phyloP scores from a whole-genome alignment of 1,140 invertebrate genomes.

The Zaprionus vittiger region DNA sequence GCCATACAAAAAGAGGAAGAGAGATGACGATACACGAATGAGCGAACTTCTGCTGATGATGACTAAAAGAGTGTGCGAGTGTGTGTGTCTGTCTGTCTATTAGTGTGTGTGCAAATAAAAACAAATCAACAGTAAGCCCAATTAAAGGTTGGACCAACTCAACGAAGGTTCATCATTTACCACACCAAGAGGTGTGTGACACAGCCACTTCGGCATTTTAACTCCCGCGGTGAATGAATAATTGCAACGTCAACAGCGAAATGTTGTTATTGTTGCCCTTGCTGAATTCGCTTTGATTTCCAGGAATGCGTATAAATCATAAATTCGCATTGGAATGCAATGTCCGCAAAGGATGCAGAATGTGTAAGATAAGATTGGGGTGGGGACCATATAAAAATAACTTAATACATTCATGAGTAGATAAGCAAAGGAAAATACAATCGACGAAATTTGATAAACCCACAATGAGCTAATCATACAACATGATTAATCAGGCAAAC shows the following conservation, averaged over 20 bases:
- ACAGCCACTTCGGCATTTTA: slow-evolving; percentile 33
- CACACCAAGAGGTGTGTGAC: slow-evolving; percentile 19
- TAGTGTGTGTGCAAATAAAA: slow-evolving; percentile 41
- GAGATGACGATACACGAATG: slow-evolving; percentile 37
- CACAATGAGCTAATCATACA: slow-evolving; percentile 23
- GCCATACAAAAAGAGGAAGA: slow-evolving; percentile 18
- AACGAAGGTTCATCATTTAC: slow-evolving; percentile 53
- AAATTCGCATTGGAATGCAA: slow-evolving; percentile 54
- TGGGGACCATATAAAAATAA: neutral
- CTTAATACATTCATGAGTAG: neutral
- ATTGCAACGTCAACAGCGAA: slow-evolving; percentile 41
- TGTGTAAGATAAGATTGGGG: slow-evolving; percentile 35
- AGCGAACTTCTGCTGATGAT: slow-evolving; percentile 66
- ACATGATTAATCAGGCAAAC: slow-evolving; percentile 22
- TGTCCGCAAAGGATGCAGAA: slow-evolving; percentile 28
- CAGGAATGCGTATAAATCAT: slow-evolving; percentile 71
- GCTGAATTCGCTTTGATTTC: slow-evolving; percentile 43
- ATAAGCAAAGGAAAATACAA: neutral
- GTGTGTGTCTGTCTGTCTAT: neutral
- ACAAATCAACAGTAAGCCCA: slow-evolving; percentile 48
- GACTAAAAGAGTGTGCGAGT: slow-evolving; percentile 53
- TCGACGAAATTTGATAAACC: neutral
- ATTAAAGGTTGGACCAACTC: slow-evolving; percentile 27
- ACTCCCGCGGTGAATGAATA: slow-evolving; percentile 58
- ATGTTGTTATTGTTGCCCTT: neutral